A percentile compares a stretch with the other conserved stretches of the same genome.
Conservation (phyloP, 2,888 invertebrate genomes). For the Gortyna flavago region DNA sequence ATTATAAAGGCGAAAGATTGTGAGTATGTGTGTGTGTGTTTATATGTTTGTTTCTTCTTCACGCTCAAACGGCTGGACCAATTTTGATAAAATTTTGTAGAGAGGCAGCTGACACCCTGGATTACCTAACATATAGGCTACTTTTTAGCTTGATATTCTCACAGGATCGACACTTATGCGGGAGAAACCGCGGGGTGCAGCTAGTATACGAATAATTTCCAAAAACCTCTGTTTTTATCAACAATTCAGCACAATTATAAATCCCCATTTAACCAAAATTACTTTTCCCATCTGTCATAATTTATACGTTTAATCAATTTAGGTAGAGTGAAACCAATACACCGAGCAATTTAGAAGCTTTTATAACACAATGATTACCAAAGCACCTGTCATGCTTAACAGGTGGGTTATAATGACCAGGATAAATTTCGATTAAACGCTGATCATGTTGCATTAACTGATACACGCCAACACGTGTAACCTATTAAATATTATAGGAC, state of each 20-base stretch:
- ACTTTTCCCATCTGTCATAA: not conserved
- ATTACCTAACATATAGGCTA: no score
- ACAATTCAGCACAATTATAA: not conserved
- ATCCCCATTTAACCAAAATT: no score
- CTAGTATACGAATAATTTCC: no score
- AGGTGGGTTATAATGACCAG: slow-evolving; percentile 6
- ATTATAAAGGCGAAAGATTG: no score
- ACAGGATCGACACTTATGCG: no score
- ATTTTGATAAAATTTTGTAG: no score
- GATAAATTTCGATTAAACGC: slow-evolving; percentile 21
- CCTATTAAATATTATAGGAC: slow-evolving; percentile 2
- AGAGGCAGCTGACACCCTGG: no score
- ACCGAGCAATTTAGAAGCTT: not conserved
- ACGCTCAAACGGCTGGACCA: no score
- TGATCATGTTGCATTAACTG: slow-evolving; percentile 32
- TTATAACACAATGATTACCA: not conserved
- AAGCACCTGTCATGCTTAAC: slow-evolving; percentile 24
- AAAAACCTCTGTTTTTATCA: not conserved
- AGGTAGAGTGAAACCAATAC: not conserved
- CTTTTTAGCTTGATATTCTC: no score
- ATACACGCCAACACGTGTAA: slow-evolving; percentile 4
- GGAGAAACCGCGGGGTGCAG: no score
- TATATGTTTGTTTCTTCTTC: no score
- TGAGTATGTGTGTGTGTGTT: no score
- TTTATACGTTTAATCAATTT: not conserved